Base-by-base conservation (phyloP, 2,888 invertebrate species). In the Hofmannophila pseudospretella region DNA sequence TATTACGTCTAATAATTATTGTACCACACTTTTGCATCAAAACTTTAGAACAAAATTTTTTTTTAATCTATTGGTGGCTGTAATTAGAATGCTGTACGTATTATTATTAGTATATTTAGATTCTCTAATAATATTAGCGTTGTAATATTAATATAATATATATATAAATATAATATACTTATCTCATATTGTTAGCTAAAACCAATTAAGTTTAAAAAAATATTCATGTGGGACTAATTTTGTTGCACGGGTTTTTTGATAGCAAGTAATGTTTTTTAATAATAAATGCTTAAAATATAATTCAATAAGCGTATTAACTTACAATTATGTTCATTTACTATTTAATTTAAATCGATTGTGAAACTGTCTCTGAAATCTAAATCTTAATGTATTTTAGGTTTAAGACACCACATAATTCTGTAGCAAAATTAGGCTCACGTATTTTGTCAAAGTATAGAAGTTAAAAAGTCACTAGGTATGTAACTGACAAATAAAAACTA, bases 121-220 rank as follows among this genome's bases (percentile, higher is more conserved):
- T 74, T 71, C 63, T 70, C 58, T 71, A 49, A 67, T 74, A 74
- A 70, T 64, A 64, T 58, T 77, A 78, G 69, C 59, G 67, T 75
- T 77, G 72, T 66, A 67, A 51, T 53, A 48, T 54, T 51, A 47
- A 46, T 47, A 53, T 62, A 27, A 64, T 60, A 23, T 23, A 23
- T 62, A 71, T 72, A 70, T n/a, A n/a, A n/a, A n/a, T n/a, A n/a
- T n/a, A 67, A 71, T 55, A 59, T 58, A 58, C 47, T 69, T 73
- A 75, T 80, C 78, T 78, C 73, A 69, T 81, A 80, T 67, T 72
- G 67, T 78, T 79, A 80, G 76, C 68, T 73, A 69, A 70, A 71
- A 48, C 42, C 23, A 49, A 63, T 62, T 72, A 78, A 73, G 72
- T 72, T 73, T 54, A 58, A 60, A 58, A 34, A 41, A 44, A 60